These are phyloP conservation scores for Drosophila littoralis DNA, from an alignment of 1,140 invertebrate genomes.

Conservation along the genomic window DNA sequence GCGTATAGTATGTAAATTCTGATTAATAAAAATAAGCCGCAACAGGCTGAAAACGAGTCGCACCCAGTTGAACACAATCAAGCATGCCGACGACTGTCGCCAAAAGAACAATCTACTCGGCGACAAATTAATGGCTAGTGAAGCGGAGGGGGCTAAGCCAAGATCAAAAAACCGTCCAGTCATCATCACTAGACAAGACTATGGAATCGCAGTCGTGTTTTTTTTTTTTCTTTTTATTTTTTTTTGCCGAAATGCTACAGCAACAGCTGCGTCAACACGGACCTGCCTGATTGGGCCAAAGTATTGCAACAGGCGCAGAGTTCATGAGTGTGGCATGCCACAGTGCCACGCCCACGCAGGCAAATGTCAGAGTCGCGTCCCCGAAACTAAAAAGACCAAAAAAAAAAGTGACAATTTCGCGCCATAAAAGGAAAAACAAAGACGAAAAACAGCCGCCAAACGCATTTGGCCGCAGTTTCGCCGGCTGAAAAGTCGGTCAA, in stretches of 20 bases:
- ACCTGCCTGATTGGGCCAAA: neutral
- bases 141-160: neutral
- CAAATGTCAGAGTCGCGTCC: slow-evolving; percentile 15
- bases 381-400: neutral
- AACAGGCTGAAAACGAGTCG: slow-evolving; percentile 14
- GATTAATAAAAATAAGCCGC: neutral
- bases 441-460: neutral
- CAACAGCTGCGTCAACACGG: slow-evolving; percentile 22
- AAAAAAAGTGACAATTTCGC: neutral
- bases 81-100: slow-evolving; percentile 21
- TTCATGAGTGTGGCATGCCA: neutral
- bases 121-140: slow-evolving; percentile 7
- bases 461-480: slow-evolving; percentile 31
- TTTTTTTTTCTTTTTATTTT: too few species aligned
- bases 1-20: slow-evolving; percentile 19
- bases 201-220: neutral
- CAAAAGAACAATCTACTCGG: slow-evolving; percentile 11
- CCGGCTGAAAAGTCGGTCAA: slow-evolving; percentile 66
- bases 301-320: neutral
- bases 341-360: neutral
- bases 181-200: slow-evolving; percentile 16
- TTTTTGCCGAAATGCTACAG: neutral
- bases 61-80: slow-evolving; percentile 1
- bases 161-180: slow-evolving; percentile 20
- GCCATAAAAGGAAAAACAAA: neutral